Evolutionary conservation across 53 echinoderm and acorn worm species (phyloP), one percentile per base, ranked within the genome.

Genomic region (Patiria pectinifera): DNA sequence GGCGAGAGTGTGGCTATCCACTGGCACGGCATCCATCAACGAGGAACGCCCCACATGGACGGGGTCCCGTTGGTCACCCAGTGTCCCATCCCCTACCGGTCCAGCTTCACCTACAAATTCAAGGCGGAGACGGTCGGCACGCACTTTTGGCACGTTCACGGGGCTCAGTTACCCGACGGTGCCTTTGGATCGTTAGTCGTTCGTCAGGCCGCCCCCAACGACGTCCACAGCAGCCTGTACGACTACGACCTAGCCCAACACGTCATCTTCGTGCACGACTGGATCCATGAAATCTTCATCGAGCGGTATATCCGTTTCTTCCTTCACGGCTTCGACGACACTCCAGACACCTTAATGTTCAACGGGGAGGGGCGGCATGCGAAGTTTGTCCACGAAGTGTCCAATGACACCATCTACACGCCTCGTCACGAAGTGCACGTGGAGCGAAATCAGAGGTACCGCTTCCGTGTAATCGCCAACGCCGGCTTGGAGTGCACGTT

Each of bases 11-110:
- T 95, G 0, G 71, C 53, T 14, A 96, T 99, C 18, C 99, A 99
- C 85, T 99, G 99, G 99, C 99, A 99, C 78, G 99, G 99, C 6
- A 49, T 94, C 4, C 96, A 95, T 48, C 95, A 97, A 80, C 78
- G 91, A 24, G 82, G 61, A 6, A 95, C 96, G 15, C 97, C 94
- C 0, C 89, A 95, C 85, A 97, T 99, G 99, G 99, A 99, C 60
- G 99, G 99, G 2, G 92, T 83, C 0, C 19, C 83, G 11, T 82
- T 94, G 61, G 74, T 99, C 58, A 97, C 99, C 6, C 99, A 99
- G 89, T 97, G 99, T 45, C 97, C 96, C 3, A 99, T 96, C 24
- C 69, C 80, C 7, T 26, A 77, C 44, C 43, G 69, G 6, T 48
- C 94, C n/a, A 93, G 90, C 26, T 99, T 97, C 86, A 95, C 90